These are phyloP conservation scores for Bufo gargarizans DNA, from an alignment of 2,113 vertebrate genomes.

Conservation along the genomic window DNA sequence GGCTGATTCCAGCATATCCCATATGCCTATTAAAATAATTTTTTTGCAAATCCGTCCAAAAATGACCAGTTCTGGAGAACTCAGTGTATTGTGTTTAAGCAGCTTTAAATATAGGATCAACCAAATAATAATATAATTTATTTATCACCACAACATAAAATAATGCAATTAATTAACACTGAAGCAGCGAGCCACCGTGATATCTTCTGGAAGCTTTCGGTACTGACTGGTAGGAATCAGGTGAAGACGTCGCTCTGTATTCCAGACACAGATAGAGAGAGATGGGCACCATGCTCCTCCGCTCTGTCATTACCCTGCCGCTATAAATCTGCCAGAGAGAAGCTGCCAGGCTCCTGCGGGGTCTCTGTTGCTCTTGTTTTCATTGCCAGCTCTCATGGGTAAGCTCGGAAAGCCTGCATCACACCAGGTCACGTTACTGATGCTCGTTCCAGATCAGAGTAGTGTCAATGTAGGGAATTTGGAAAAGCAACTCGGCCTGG, in stretches of 20 bases:
- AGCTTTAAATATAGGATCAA: too few relatives aligned
- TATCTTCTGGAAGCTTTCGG: neutral
- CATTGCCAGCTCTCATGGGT: slow-evolving; percentile 11
- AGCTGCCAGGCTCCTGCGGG: slow-evolving; percentile 4
- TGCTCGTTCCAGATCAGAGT: neutral
- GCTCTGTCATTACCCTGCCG: slow-evolving; percentile 15
- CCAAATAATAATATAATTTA: neutral
- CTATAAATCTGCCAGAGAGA: slow-evolving; percentile 34
- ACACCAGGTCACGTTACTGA: neutral
- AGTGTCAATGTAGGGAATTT: neutral
- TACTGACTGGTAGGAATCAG: neutral
- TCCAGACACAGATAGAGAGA: slow-evolving; percentile 4
- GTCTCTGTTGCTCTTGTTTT: neutral
- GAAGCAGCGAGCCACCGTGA: neutral
- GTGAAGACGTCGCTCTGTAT: slow-evolving; percentile 13
- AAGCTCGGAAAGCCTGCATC: neutral
- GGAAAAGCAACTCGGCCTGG: too few relatives aligned
- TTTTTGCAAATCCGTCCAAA: neutral
- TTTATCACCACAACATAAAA: too few relatives aligned
- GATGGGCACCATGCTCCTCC: neutral
- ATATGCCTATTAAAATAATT: neutral
- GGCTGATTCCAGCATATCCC: neutral
- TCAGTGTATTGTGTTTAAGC: too few relatives aligned
- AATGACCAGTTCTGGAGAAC: neutral
- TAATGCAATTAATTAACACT: neutral